Percentiles rank a stretch among this genome's conserved stretches.
These are phyloP conservation scores for Apodemus sylvaticus DNA, from an alignment of 2,113 vertebrate genomes.

Conservation along the genomic window DNA sequence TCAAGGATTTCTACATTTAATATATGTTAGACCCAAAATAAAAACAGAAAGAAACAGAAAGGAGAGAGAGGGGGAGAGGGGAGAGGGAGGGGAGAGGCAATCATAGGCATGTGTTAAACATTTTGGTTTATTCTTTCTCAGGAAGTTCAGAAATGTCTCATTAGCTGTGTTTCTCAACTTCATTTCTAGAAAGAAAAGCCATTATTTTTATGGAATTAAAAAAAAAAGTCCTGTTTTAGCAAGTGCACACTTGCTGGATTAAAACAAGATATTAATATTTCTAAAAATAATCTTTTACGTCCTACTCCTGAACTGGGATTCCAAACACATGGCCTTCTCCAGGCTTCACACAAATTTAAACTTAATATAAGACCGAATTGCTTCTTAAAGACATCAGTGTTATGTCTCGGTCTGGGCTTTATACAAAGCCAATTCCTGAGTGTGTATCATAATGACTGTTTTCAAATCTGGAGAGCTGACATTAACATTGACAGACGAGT, in stretches of 20 bases:
- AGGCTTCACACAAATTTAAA: slow-evolving; percentile 21
- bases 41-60: background rate
- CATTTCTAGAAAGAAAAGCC: background rate
- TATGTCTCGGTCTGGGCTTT: slow-evolving; percentile 35
- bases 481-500: background rate
- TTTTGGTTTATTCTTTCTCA: slow-evolving; percentile 57
- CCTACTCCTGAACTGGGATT: background rate
- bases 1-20: background rate
- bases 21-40: background rate
- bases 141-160: slow-evolving; percentile 28
- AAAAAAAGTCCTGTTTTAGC: slow-evolving; percentile 40
- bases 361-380: slow-evolving; percentile 53
- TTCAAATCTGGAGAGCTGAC: slow-evolving; percentile 6
- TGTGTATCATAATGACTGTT: slow-evolving; percentile 1
- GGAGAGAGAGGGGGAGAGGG: background rate
- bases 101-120: slow-evolving; percentile 32
- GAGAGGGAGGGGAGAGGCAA: background rate
- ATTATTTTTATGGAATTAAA: slow-evolving; percentile 55
- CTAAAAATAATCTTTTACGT: slow-evolving; percentile 54
- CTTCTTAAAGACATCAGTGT: slow-evolving; percentile 5
- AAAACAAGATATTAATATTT: slow-evolving; percentile 59
- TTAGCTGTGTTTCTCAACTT: background rate
- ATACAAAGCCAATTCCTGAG: slow-evolving; percentile 22
- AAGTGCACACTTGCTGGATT: slow-evolving; percentile 40
- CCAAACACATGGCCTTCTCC: background rate